Conservation (phyloP, 1,140 invertebrate species). For the Luehdorfia chinensis region DNA sequence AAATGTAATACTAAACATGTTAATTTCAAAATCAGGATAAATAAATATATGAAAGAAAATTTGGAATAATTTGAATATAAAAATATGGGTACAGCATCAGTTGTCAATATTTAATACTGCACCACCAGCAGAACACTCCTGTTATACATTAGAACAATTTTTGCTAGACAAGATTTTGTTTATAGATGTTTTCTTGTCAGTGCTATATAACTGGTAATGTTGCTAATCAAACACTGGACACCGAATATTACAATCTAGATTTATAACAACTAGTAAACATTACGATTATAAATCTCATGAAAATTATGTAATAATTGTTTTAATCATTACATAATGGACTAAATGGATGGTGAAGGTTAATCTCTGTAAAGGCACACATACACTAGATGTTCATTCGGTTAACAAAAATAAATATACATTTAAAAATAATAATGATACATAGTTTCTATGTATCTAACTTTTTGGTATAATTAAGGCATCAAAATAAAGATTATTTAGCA, state of each 20-base stretch:
- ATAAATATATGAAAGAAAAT: not conserved
- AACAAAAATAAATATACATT: constrained; percentile 5
- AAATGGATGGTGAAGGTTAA: constrained; percentile 53
- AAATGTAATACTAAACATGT: constrained; percentile 2
- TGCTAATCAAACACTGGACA: constrained; percentile 31
- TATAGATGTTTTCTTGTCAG: no score
- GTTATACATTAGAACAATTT: no score
- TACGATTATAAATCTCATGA: constrained; percentile 34
- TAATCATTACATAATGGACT: constrained; percentile 43
- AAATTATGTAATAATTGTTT: constrained; percentile 28
- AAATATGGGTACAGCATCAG: no score
- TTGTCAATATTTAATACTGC: not conserved
- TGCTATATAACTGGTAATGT: constrained; percentile 8
- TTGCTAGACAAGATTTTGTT: no score
- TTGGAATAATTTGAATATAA: not conserved
- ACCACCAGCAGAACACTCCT: not conserved
- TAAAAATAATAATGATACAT: constrained; percentile 4
- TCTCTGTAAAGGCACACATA: constrained; percentile 54
- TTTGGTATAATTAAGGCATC: constrained; percentile 8
- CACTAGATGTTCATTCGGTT: constrained; percentile 10
- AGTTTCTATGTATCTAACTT: constrained; percentile 1
- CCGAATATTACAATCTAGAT: constrained; percentile 21
- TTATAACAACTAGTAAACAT: constrained; percentile 25
- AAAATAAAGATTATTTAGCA: no score
- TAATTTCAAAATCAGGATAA: constrained; percentile 15